phyloP scores from a whole-genome alignment of 1,140 invertebrate species.

The Eupeodes corollae region DNA sequence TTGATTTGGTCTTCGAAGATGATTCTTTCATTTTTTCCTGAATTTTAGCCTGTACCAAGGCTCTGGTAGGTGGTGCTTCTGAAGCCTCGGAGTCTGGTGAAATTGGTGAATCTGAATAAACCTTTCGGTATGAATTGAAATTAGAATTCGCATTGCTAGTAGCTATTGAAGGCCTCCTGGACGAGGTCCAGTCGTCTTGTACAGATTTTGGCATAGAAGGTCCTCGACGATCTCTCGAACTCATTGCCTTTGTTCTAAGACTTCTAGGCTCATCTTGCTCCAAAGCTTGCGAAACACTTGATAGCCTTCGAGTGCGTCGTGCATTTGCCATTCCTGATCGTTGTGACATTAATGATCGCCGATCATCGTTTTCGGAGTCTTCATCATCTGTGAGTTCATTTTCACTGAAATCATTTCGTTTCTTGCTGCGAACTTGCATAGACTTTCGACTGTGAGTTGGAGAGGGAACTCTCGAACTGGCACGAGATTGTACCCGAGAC shows the following conservation, averaged over 20 bases:
- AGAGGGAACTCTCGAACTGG: slow-evolving; percentile 48
- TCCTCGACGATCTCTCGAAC: slow-evolving; percentile 10
- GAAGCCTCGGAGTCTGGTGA: slow-evolving; percentile 31
- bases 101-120: slow-evolving; percentile 16
- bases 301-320: slow-evolving; percentile 20
- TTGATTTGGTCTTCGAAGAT: no score
- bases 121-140: background rate
- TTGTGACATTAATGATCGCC: slow-evolving; percentile 38
- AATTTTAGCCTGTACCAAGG: slow-evolving; percentile 34
- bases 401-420: slow-evolving; percentile 38
- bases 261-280: slow-evolving; percentile 9
- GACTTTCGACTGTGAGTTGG: slow-evolving; percentile 59
- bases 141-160: background rate
- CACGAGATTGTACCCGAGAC: slow-evolving; percentile 40
- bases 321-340: slow-evolving; percentile 29
- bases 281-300: slow-evolving; percentile 30
- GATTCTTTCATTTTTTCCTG: slow-evolving; percentile 27
- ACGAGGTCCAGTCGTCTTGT: slow-evolving; percentile 28
- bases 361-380: slow-evolving; percentile 44
- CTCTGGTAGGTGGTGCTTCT: slow-evolving; percentile 26
- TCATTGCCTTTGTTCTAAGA: background rate
- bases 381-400: slow-evolving; percentile 43
- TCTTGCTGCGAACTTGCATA: slow-evolving; percentile 35
- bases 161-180: background rate
- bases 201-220: slow-evolving; percentile 26